phyloP scores from a whole-genome alignment of 1,140 invertebrate species.

The Uloborus diversus region DNA sequence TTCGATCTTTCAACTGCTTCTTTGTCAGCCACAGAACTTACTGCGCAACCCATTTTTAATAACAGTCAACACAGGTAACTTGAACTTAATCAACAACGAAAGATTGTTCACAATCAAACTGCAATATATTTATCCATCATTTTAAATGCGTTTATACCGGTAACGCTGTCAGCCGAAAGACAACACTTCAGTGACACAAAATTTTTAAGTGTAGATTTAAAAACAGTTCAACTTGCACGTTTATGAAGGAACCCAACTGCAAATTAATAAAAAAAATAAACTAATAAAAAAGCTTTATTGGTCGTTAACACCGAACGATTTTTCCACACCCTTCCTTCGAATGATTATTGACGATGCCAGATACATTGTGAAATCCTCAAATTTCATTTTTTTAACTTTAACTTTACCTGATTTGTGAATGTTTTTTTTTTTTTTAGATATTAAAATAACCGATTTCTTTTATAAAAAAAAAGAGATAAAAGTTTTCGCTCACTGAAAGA shows the following conservation, averaged over 20 bases:
- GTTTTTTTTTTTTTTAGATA: too few relatives aligned
- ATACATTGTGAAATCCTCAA: background rate
- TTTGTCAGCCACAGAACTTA: slow-evolving; percentile 82
- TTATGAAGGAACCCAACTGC: background rate
- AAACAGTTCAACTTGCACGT: background rate
- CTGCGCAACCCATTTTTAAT: slow-evolving; percentile 60
- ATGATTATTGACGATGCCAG: slow-evolving; percentile 33
- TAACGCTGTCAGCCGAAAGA: slow-evolving; percentile 1
- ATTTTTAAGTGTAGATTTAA: background rate
- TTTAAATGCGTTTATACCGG: slow-evolving; percentile 35
- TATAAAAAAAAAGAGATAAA: background rate
- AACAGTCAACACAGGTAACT: background rate
- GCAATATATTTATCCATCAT: slow-evolving; percentile 14
- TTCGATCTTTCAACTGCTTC: slow-evolving; percentile 84
- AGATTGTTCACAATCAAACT: background rate
- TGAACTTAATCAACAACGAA: background rate
- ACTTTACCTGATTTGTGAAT: too few relatives aligned
- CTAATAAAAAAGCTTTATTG: background rate
- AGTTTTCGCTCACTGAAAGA: background rate
- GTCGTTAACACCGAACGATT: slow-evolving; percentile 8
- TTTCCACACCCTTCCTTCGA: slow-evolving; percentile 53
- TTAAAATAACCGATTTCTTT: background rate
- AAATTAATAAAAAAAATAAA: slow-evolving; percentile 15
- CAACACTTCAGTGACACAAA: background rate
- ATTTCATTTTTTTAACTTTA: background rate